Base-by-base conservation (phyloP, 2,113 vertebrate species). In the Amblyopsis rosae region DNA sequence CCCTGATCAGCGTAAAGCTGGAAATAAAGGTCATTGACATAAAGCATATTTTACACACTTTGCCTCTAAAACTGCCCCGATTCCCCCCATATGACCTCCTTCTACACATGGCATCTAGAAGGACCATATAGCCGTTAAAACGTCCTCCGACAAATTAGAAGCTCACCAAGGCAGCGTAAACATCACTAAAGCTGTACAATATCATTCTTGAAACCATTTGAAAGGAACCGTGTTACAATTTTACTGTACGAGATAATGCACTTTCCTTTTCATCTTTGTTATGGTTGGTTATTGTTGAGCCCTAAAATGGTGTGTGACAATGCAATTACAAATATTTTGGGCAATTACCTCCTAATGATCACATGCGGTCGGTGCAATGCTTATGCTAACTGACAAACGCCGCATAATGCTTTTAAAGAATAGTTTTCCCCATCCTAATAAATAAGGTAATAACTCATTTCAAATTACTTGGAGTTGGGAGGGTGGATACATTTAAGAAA, bases 301-400 rank as follows among this genome's bases (percentile, higher is more conserved):
- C 45, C 59, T 32, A 53, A 56, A 70, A 53, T 71, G 73, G 65
- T 61, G 47, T 32, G 47, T 61, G 64, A 60, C 68, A 66, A 66
- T 58, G 65, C 65, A 63, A 79, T 82, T 55, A 84, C 64, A 55
- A 78, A 65, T n/a, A 53, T 35, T 65, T 67, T 19, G 68, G 68
- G 68, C 51, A 82, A 84, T 82, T 77, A 71, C 62, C 69, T 59
- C 56, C 56, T 8, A 56, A 67, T 77, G 64, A 75, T 79, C 68
- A 32, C 56, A 63, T 77, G 58, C 15, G 64, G 80, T 70, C 64
- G 4, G 50, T 17, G 33, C 56, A 3, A 62, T 73, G 69, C 70
- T 72, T 64, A 58, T 62, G 62, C 70, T 70, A 56, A 63, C n/a
- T 57, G 62, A 47, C 59, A 72, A 65, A 65, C 15, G 4, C 16